Conservation (phyloP, 2,888 invertebrate species). For the Caenorhabditis uteleia region DNA sequence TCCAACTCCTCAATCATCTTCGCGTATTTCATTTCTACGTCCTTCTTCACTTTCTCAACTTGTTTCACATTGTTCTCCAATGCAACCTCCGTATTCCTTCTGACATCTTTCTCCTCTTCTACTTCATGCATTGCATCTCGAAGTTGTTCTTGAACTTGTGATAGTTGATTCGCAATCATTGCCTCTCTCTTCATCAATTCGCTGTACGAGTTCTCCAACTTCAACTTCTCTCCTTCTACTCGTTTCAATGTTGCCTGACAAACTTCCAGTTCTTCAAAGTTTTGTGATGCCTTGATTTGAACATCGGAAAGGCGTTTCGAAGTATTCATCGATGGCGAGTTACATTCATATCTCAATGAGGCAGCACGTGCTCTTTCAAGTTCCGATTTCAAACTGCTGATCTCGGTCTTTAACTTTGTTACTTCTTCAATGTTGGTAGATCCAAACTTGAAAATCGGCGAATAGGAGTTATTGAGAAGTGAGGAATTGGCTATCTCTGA, state of each 20-base stretch:
- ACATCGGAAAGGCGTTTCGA: conserved; percentile 17
- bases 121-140: conserved; percentile 2
- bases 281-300: conserved; percentile 27
- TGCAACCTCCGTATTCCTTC: conserved; percentile 1
- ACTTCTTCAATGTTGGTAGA: neutral
- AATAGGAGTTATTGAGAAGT: conserved; percentile 15
- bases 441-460: conserved; percentile 28
- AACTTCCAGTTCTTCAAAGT: conserved; percentile 37
- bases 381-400: conserved; percentile 7
- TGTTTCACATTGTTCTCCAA: neutral
- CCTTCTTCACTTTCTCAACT: conserved; percentile 2
- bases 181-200: conserved; percentile 5
- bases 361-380: conserved; percentile 5
- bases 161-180: neutral
- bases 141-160: conserved; percentile 1
- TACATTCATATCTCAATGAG: neutral
- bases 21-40: neutral
- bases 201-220: neutral
- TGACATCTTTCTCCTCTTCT: conserved; percentile 11
- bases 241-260: conserved; percentile 28
- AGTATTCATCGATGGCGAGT: conserved; percentile 3
- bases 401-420: conserved; percentile 8
- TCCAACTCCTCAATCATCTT: neutral
- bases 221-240: conserved; percentile 19
- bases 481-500: conserved; percentile 20